A percentile compares a stretch with the other conserved stretches of the same genome.
phyloP scores from a whole-genome alignment of 2,888 invertebrate genomes.

The Pheosia gnoma region DNA sequence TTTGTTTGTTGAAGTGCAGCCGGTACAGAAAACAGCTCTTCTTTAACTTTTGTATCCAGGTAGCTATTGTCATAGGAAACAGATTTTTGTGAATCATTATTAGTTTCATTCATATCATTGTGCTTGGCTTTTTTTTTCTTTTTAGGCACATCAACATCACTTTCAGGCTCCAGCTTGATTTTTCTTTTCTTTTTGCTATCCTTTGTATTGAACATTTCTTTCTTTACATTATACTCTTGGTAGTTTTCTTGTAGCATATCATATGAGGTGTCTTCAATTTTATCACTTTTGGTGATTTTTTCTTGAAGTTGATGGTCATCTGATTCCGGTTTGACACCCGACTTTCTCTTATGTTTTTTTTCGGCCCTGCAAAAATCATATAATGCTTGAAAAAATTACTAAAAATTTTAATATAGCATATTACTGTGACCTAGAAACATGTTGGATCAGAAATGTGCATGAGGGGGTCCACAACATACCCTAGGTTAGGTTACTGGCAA shows the following conservation, averaged over 20 bases:
- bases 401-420: too few relatives aligned
- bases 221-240: slow-evolving; percentile 18
- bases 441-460: too few relatives aligned
- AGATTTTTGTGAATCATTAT: slow-evolving; percentile 16
- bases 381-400: not conserved
- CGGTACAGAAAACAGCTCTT: slow-evolving; percentile 32
- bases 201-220: slow-evolving; percentile 22
- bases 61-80: slow-evolving; percentile 45
- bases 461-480: too few relatives aligned
- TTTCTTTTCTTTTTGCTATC: slow-evolving; percentile 34
- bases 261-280: not conserved
- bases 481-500: too few relatives aligned
- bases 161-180: slow-evolving; percentile 54
- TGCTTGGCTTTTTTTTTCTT: slow-evolving; percentile 36
- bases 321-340: slow-evolving; percentile 28
- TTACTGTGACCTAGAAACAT: too few relatives aligned
- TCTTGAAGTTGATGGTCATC: slow-evolving; percentile 27
- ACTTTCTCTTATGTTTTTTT: slow-evolving; percentile 9
- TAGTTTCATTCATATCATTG: slow-evolving; percentile 20
- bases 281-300: slow-evolving; percentile 12
- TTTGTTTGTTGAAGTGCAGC: slow-evolving; percentile 14
- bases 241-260: not conserved
- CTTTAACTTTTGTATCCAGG: slow-evolving; percentile 54
- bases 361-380: slow-evolving; percentile 27
- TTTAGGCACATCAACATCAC: slow-evolving; percentile 46